A percentile compares a stretch with the other conserved stretches of the same genome.
Evolutionary conservation across 2,888 invertebrate species (phyloP).

Genomic region (Dyspetes luteomarginatus): DNA sequence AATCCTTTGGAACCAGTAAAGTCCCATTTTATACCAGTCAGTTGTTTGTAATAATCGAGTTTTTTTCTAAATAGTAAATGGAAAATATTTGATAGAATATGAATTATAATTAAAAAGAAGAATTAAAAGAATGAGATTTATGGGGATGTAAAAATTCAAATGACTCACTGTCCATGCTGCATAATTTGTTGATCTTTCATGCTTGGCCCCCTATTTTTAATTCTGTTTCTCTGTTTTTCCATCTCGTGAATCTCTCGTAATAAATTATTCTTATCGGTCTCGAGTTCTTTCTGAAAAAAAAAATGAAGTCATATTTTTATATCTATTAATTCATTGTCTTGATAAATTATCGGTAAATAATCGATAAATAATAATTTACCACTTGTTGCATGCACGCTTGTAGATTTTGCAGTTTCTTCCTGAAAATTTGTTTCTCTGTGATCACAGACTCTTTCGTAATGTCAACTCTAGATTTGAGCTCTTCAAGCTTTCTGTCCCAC

Average conservation of each 20-base stretch:
- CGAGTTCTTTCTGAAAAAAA: conserved; percentile 67
- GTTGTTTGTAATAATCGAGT: conserved; percentile 66
- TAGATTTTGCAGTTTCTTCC: conserved; percentile 28
- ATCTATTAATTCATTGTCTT: background rate
- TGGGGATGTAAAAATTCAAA: background rate
- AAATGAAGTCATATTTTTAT: no score
- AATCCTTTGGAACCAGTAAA: conserved; percentile 61
- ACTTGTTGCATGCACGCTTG: conserved; percentile 1
- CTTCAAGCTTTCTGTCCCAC: conserved; percentile 37
- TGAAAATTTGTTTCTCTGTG: conserved; percentile 30
- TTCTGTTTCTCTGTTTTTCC: conserved; percentile 62
- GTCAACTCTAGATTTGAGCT: conserved; percentile 31
- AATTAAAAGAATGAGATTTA: background rate
- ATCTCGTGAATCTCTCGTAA: conserved; percentile 62
- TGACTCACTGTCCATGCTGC: conserved; percentile 67
- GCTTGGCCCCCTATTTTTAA: conserved; percentile 66
- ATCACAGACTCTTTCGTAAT: conserved; percentile 26
- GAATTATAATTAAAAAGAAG: background rate
- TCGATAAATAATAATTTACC: conserved; percentile 45
- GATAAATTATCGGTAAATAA: background rate
- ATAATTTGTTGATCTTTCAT: conserved; percentile 66
- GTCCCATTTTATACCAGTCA: conserved; percentile 73
- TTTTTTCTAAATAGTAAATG: conserved; percentile 67
- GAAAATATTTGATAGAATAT: background rate
- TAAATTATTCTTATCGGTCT: conserved; percentile 63